Conservation (phyloP, 2,797 vertebrate genomes). For the Psittacula derbiana region DNA sequence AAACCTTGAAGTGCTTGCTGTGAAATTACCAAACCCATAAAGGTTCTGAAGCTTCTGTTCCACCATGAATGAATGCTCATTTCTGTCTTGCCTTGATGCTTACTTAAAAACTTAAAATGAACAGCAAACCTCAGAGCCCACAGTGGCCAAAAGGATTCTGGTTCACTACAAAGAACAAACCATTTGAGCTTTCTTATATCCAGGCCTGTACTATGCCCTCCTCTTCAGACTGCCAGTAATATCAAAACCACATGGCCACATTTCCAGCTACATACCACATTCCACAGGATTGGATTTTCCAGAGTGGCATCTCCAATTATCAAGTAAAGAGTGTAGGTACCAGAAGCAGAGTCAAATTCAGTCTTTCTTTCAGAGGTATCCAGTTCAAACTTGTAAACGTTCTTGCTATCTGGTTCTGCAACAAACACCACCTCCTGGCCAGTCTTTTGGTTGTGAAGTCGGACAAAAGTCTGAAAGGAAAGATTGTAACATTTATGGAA, state of each 20-base stretch:
- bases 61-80: not conserved
- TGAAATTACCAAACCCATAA: not conserved
- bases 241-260: not conserved
- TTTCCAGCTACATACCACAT: slow-evolving; percentile 85
- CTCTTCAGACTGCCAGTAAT: not conserved
- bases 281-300: slow-evolving; percentile 97
- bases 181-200: not conserved
- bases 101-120: not conserved
- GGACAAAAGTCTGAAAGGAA: slow-evolving; percentile 89
- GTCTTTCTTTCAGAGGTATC: slow-evolving; percentile 92
- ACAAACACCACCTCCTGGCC: slow-evolving; percentile 98
- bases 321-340: slow-evolving; percentile 92
- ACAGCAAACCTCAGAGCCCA: not conserved
- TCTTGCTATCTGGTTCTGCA: slow-evolving; percentile 94
- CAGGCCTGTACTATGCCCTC: not conserved
- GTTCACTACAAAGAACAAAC: not conserved
- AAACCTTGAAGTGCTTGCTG: not conserved
- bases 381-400: slow-evolving; percentile 95
- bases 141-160: not conserved
- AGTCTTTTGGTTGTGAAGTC: slow-evolving; percentile 95
- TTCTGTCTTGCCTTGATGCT: not conserved
- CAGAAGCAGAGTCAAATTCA: slow-evolving; percentile 95
- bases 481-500: not conserved
- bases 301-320: slow-evolving; percentile 96
- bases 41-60: not conserved